phyloP scores from a whole-genome alignment of 2,113 vertebrate species.

The Pollimyrus isidori region DNA sequence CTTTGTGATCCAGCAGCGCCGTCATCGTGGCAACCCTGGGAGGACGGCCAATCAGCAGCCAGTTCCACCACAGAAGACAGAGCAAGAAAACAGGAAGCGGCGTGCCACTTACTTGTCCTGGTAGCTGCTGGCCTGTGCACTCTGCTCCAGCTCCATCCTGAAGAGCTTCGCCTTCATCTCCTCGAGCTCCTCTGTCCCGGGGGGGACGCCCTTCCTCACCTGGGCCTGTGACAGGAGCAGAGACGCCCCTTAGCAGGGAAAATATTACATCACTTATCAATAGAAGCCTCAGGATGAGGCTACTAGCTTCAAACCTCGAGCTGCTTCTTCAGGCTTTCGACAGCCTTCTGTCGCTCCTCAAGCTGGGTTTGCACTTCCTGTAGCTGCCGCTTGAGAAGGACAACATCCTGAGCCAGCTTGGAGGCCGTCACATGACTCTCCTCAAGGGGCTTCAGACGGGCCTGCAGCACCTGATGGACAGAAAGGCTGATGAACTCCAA shows the following conservation, averaged over 20 bases:
- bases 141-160: conserved; percentile 67
- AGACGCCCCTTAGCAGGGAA: not conserved
- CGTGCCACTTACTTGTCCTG: conserved; percentile 59
- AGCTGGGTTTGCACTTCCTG: conserved; percentile 48
- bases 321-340: conserved; percentile 44
- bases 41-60: not conserved
- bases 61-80: not conserved
- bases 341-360: conserved; percentile 50
- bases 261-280: not conserved
- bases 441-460: conserved; percentile 46
- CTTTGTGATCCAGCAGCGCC: conserved; percentile 57
- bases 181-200: conserved; percentile 61
- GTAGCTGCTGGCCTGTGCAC: conserved; percentile 54
- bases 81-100: no score
- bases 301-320: conserved; percentile 27
- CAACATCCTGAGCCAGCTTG: conserved; percentile 48
- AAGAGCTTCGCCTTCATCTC: conserved; percentile 64
- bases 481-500: not conserved
- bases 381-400: conserved; percentile 48
- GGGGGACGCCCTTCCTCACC: conserved; percentile 46
- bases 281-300: not conserved
- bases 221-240: conserved; percentile 43
- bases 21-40: conserved; percentile 53
- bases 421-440: conserved; percentile 38
- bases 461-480: not conserved